Evolutionary conservation across 2,888 invertebrate genomes (phyloP).

Genomic region (Acleris holmiana): DNA sequence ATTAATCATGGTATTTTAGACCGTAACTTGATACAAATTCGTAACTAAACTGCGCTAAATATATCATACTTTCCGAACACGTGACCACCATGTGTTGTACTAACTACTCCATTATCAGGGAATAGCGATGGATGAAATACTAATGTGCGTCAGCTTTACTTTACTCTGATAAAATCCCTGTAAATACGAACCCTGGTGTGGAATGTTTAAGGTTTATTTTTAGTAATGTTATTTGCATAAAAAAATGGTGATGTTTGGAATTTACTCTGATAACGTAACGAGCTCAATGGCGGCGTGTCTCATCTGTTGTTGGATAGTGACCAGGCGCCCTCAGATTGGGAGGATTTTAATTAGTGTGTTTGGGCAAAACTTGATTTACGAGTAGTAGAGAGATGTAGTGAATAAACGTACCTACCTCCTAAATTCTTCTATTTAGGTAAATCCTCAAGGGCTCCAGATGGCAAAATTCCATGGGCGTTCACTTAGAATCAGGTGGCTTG

Average conservation of each 20-base stretch:
- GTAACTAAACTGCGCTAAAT: slow-evolving; percentile 10
- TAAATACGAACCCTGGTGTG: neutral
- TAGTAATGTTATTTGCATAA: neutral
- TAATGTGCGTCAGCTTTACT: slow-evolving; percentile 8
- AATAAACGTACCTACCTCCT: too few relatives aligned
- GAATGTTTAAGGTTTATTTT: neutral
- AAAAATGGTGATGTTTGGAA: slow-evolving; percentile 2
- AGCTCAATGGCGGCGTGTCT: slow-evolving; percentile 19
- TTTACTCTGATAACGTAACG: slow-evolving; percentile 36
- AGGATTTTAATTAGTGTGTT: too few relatives aligned
- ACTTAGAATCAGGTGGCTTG: too few relatives aligned
- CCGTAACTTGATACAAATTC: slow-evolving; percentile 16
- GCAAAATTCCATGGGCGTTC: too few relatives aligned
- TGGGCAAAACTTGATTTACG: too few relatives aligned
- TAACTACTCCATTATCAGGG: slow-evolving; percentile 54
- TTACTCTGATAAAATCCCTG: neutral
- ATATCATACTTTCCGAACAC: slow-evolving; percentile 14
- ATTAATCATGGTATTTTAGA: slow-evolving; percentile 42
- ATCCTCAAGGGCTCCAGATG: too few relatives aligned
- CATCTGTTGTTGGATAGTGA: too few relatives aligned
- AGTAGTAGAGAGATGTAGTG: too few relatives aligned
- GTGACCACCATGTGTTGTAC: slow-evolving; percentile 33
- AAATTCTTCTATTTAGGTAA: too few relatives aligned
- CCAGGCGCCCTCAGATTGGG: too few relatives aligned
- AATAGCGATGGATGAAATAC: slow-evolving; percentile 29